Base-by-base conservation (phyloP, 1,140 invertebrate genomes). In the Apis florea region DNA sequence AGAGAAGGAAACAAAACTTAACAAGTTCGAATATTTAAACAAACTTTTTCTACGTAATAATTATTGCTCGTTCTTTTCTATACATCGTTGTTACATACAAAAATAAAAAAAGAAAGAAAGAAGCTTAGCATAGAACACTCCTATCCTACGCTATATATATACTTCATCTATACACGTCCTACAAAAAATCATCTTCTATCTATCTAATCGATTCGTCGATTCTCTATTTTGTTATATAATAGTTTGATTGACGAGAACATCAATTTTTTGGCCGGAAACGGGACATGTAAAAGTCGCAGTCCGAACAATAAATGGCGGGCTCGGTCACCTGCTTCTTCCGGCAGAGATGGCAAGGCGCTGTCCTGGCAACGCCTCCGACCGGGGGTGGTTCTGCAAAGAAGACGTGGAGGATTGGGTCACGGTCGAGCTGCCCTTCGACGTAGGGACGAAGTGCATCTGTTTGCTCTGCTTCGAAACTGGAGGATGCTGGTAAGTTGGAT, bases 211-310 rank as follows among this genome's bases (percentile, higher is more conserved):
- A 66, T 0, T 12, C 11, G 1, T 49, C n/a, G 13, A 13, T 49
- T 63, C 21, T 1, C 15, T 17, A 12, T 26, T 59, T 13, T 21
- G 5, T 47, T 13, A 40, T n/a, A 0, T 5, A 11, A 47, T 2
- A 1, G 9, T 10, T n/a, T 3, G 11, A n/a, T n/a, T 21, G 24
- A 1, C 15, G 21, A 15, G 12, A 15, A 19, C 8, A 56, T 87
- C 49, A 88, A 66, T 91, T 94, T 86, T 94, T 95, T 13, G 95
- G 96, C 88, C 96, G 96, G 90, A 97, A 98, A 87, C 97, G 95
- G 53, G 97, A 97, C 96, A 98, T 97, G 89, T 98, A 98, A 94
- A 97, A 98, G 90, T 98, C 97, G 93, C 97, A 98, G 91, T 98
- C 97, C 21, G 96, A 94, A 93, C 97, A 98, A 91, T 98, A 98